Conservation (phyloP, 2,797 vertebrate genomes). For the Parauchenoglanis punctatus region DNA sequence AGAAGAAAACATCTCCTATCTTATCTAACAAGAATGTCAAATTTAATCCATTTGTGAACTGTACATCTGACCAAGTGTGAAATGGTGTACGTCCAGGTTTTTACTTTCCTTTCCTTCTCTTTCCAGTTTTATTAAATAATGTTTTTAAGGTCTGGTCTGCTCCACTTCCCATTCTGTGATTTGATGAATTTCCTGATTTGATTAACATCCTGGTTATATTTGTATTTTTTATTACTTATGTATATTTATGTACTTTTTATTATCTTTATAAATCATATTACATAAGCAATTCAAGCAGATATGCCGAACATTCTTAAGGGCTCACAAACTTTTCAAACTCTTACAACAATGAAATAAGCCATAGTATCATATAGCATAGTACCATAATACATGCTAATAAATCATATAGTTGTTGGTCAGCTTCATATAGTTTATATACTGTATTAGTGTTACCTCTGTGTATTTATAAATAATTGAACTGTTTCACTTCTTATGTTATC, state of each 20-base stretch:
- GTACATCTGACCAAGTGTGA: neutral
- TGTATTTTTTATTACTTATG: neutral
- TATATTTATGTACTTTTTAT: neutral
- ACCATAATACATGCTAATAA: neutral
- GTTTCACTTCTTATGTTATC: constrained; percentile 43
- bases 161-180: neutral
- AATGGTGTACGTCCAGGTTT: neutral
- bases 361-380: neutral
- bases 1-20: too few species aligned
- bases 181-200: neutral
- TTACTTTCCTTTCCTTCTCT: neutral
- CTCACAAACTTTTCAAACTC: neutral
- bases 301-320: neutral
- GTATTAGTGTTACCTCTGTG: neutral
- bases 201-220: too few species aligned
- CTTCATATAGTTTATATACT: neutral
- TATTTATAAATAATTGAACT: neutral
- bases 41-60: too few species aligned
- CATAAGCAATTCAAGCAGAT: neutral
- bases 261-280: neutral
- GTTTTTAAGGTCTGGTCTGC: neutral
- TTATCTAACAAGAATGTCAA: too few species aligned
- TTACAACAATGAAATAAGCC: neutral
- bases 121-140: neutral
- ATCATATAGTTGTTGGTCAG: neutral